Evolutionary conservation across 2,888 invertebrate genomes (phyloP).

Genomic region (Philopedon plagiatum): DNA sequence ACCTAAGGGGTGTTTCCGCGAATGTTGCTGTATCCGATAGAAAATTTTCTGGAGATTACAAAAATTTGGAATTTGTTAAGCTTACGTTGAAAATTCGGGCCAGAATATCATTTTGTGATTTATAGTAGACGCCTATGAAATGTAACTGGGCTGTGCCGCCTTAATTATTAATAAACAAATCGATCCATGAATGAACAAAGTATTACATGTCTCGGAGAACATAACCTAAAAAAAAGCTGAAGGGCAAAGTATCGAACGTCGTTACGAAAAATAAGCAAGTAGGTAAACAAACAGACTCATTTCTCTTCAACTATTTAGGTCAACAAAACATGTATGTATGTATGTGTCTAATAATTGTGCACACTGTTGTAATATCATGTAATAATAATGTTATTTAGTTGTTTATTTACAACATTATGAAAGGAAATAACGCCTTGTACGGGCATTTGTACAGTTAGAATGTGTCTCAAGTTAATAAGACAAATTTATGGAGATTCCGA

Average conservation of each 20-base stretch:
- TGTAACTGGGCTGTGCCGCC: too few relatives aligned
- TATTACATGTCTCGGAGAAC: constrained; percentile 26
- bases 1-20: too few relatives aligned
- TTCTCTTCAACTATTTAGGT: constrained; percentile 50
- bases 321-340: constrained; percentile 46
- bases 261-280: constrained; percentile 47
- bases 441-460: background rate
- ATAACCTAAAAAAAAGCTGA: constrained; percentile 47
- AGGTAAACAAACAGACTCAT: constrained; percentile 50
- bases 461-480: background rate
- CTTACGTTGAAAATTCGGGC: too few relatives aligned
- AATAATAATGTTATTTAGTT: constrained; percentile 19
- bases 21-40: too few relatives aligned
- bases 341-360: constrained; percentile 37
- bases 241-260: constrained; percentile 41
- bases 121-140: too few relatives aligned
- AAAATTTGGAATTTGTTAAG: too few relatives aligned
- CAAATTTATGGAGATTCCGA: too few relatives aligned
- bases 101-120: too few relatives aligned
- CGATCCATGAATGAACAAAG: background rate
- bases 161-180: background rate
- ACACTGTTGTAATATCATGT: constrained; percentile 37
- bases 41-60: too few relatives aligned
- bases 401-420: constrained; percentile 1
- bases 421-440: background rate